A percentile compares a stretch with the other conserved stretches of the same genome.
Conservation (phyloP, 2,888 invertebrate genomes). For the Drosophila borealis region DNA sequence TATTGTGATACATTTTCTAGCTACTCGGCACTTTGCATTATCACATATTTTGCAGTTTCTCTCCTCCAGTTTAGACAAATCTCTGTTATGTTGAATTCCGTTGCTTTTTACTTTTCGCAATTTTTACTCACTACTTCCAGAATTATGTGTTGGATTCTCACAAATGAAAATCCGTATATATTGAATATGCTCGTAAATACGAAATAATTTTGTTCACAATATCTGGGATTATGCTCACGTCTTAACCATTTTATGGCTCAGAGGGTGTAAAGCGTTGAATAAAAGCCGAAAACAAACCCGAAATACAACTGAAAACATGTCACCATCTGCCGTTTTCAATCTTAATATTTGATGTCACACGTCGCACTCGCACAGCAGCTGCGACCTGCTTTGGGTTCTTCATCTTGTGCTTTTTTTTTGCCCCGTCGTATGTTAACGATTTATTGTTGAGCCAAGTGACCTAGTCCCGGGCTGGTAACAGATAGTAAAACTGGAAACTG, state of each 20-base stretch:
- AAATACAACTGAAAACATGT: constrained; percentile 50
- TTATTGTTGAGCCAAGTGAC: constrained; percentile 42
- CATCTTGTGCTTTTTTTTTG: constrained; percentile 3
- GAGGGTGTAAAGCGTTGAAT: constrained; percentile 40
- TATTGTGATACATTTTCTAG: too few species aligned
- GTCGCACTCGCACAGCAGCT: constrained; percentile 62
- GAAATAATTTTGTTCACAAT: constrained; percentile 17
- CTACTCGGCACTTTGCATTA: too few species aligned
- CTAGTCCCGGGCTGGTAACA: constrained; percentile 22
- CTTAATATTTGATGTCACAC: constrained; percentile 79
- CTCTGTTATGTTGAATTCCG: too few species aligned
- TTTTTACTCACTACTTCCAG: not conserved
- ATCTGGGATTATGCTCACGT: constrained; percentile 36
- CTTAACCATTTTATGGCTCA: constrained; percentile 37
- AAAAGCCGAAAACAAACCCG: constrained; percentile 18
- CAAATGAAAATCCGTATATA: not conserved
- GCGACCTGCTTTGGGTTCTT: constrained; percentile 39
- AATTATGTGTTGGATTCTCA: not conserved
- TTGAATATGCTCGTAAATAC: constrained; percentile 20
- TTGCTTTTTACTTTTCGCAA: not conserved
- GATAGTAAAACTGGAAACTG: constrained; percentile 12
- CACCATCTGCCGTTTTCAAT: constrained; percentile 76
- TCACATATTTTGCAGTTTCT: too few species aligned
- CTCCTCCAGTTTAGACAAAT: too few species aligned
- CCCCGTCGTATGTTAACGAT: constrained; percentile 43